A percentile compares a stretch with the other conserved stretches of the same genome.
Conservation (phyloP, 2,797 vertebrate genomes). For the Galaxias olidus region DNA sequence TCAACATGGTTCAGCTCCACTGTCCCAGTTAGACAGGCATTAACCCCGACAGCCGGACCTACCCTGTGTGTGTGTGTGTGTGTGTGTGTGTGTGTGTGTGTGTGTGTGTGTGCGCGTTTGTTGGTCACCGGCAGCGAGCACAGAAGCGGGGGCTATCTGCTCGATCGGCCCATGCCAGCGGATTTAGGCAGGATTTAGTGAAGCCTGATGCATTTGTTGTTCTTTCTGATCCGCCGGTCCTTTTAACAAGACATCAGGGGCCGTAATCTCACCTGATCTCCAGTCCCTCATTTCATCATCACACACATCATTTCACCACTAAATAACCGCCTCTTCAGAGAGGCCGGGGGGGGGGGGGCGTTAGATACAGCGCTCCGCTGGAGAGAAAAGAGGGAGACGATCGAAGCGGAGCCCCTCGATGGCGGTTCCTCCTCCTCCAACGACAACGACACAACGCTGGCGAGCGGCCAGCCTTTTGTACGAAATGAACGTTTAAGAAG, state of each 20-base stretch:
- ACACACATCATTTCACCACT: slow-evolving; percentile 74
- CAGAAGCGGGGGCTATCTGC: slow-evolving; percentile 71
- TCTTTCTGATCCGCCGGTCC: slow-evolving; percentile 68
- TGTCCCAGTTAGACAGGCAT: slow-evolving; percentile 77
- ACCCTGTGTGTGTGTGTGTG: slow-evolving; percentile 42
- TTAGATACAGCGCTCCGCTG: slow-evolving; percentile 8
- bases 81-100: slow-evolving; percentile 56
- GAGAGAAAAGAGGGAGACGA: slow-evolving; percentile 9
- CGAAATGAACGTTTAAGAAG: slow-evolving; percentile 53
- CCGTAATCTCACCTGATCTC: slow-evolving; percentile 72
- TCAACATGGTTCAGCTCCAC: slow-evolving; percentile 76
- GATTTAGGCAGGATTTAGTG: slow-evolving; percentile 76
- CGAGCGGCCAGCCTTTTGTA: slow-evolving; percentile 46
- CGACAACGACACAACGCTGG: slow-evolving; percentile 49
- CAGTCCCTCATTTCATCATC: slow-evolving; percentile 70
- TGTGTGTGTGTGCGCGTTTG: slow-evolving; percentile 19
- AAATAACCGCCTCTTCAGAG: slow-evolving; percentile 66
- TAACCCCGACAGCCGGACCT: slow-evolving; percentile 77
- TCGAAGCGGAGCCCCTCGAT: slow-evolving; percentile 20
- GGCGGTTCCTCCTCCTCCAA: slow-evolving; percentile 28
- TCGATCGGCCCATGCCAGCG: slow-evolving; percentile 76
- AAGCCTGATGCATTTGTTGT: slow-evolving; percentile 73
- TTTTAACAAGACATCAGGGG: slow-evolving; percentile 74
- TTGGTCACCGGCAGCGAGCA: slow-evolving; percentile 68
- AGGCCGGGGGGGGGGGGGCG: slow-evolving; percentile 34